Evolutionary conservation across 2,888 invertebrate genomes (phyloP).

Genomic region (Machimus atricapillus): DNA sequence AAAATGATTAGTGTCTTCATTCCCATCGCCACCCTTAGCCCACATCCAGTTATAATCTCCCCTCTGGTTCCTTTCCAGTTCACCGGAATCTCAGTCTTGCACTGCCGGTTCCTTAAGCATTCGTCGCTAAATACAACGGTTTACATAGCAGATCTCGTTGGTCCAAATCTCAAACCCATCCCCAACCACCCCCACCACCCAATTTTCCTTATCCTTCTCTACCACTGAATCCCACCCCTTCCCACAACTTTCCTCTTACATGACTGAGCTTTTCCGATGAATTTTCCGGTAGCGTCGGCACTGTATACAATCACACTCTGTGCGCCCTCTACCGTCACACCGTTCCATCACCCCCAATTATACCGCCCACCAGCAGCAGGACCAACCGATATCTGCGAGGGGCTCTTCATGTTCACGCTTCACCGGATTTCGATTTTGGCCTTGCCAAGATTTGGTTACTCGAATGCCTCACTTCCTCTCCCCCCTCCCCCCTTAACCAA

Average conservation of each 20-base stretch:
- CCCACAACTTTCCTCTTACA: conserved; percentile 26
- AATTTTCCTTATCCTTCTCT: neutral
- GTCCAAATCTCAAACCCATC: neutral
- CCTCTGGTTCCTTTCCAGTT: neutral
- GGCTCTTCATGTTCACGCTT: conserved; percentile 24
- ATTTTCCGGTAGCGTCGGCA: conserved; percentile 31
- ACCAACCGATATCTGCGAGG: neutral
- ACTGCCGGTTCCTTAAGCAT: conserved; percentile 7
- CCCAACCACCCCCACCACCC: neutral
- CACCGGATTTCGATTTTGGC: conserved; percentile 25
- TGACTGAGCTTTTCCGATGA: conserved; percentile 40
- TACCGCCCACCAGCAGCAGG: neutral
- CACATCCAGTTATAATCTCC: neutral
- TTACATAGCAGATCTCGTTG: neutral
- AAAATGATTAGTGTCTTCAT: conserved; percentile 42
- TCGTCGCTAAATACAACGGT: conserved; percentile 16
- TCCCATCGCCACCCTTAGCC: neutral
- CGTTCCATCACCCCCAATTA: neutral
- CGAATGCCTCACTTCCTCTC: neutral
- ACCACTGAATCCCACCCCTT: neutral
- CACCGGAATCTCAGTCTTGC: neutral
- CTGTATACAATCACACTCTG: conserved; percentile 2
- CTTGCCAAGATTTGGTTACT: conserved; percentile 27
- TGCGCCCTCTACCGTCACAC: neutral
- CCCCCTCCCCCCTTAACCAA: neutral